Conservation (phyloP, 2,113 vertebrate species). For the human region DNA sequence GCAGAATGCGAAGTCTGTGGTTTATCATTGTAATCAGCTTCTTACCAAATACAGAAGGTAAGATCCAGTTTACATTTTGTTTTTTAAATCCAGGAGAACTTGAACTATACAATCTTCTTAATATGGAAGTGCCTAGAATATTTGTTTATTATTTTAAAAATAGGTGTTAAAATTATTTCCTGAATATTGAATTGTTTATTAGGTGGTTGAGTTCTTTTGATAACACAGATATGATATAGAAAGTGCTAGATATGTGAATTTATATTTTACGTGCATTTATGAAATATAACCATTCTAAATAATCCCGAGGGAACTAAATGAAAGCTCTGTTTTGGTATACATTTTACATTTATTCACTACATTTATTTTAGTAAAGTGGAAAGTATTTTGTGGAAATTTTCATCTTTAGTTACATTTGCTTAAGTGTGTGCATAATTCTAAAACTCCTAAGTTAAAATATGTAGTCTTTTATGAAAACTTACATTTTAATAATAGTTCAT, state of each 20-base stretch:
- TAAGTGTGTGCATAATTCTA: neutral
- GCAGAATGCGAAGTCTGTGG: slow-evolving; percentile 96
- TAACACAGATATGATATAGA: neutral
- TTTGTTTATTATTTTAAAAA: slow-evolving; percentile 46
- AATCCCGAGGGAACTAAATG: slow-evolving; percentile 48
- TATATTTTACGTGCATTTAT: neutral
- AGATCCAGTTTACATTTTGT: slow-evolving; percentile 72
- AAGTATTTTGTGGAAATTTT: slow-evolving; percentile 48
- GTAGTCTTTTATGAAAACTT: neutral
- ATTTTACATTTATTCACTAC: slow-evolving; percentile 23
- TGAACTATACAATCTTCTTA: neutral
- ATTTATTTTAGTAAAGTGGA: slow-evolving; percentile 65
- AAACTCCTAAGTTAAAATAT: neutral
- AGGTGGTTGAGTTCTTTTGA: slow-evolving; percentile 1
- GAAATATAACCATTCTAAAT: slow-evolving; percentile 43
- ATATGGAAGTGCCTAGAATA: neutral
- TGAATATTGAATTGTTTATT: neutral
- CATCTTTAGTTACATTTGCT: neutral
- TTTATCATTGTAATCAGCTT: slow-evolving; percentile 94
- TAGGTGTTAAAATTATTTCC: neutral
- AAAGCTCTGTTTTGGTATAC: slow-evolving; percentile 14
- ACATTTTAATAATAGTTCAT: neutral
- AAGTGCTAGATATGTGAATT: neutral
- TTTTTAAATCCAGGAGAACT: neutral
- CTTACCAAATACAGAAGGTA: slow-evolving; percentile 96